Evolutionary conservation across 2,113 vertebrate species (phyloP).

Genomic region (Datnioides undecimradiatus): DNA sequence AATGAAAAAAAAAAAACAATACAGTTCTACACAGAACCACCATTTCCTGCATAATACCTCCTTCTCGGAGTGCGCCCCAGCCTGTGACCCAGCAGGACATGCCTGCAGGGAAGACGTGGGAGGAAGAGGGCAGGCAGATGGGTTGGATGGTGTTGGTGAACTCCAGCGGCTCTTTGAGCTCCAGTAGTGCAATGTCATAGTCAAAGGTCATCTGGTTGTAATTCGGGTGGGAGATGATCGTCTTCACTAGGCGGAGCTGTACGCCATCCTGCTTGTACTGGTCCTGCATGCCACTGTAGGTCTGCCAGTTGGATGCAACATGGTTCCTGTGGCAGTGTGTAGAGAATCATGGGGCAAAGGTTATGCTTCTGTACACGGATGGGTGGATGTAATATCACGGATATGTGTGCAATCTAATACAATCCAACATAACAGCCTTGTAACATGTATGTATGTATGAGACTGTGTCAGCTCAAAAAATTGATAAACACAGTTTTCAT

Average conservation of each 20-base stretch:
- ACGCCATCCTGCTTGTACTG: conserved; percentile 73
- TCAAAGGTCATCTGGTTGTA: conserved; percentile 82
- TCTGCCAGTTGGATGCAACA: conserved; percentile 81
- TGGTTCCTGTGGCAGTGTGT: conserved; percentile 80
- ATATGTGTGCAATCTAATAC: background rate
- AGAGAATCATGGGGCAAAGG: conserved; percentile 13
- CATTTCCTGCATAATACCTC: conserved; percentile 76
- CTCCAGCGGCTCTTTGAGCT: conserved; percentile 80
- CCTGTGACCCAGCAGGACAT: conserved; percentile 85
- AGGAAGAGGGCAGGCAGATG: conserved; percentile 83
- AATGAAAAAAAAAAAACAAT: background rate
- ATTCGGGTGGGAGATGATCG: conserved; percentile 77
- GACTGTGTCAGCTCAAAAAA: background rate
- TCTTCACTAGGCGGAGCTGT: conserved; percentile 65
- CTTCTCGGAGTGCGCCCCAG: conserved; percentile 83
- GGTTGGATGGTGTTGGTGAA: conserved; percentile 83
- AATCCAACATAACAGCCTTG: background rate
- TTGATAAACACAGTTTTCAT: background rate
- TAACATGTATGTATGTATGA: background rate
- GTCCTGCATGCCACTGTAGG: conserved; percentile 90
- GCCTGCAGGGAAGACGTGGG: conserved; percentile 84
- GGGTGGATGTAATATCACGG: background rate
- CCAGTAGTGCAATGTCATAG: conserved; percentile 86
- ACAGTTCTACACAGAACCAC: conserved; percentile 16
- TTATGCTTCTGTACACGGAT: conserved; percentile 1